These are phyloP conservation scores for Asbolus verrucosus DNA, from an alignment of 1,140 invertebrate species.

Conservation along the genomic window DNA sequence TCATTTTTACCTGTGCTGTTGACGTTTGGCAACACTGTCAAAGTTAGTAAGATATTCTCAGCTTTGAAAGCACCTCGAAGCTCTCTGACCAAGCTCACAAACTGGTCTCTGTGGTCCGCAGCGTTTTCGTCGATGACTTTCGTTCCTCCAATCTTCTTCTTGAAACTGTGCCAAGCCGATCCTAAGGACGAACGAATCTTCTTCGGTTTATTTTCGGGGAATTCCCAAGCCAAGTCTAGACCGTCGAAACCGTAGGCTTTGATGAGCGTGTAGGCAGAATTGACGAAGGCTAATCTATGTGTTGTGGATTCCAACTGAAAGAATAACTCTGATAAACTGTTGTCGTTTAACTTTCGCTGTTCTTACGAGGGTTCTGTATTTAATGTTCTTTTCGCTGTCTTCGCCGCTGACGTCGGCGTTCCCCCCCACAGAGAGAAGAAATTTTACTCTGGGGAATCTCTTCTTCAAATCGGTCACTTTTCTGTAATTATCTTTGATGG, in stretches of 20 bases:
- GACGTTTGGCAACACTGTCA: slow-evolving; percentile 81
- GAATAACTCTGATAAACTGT: too few species aligned
- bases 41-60: slow-evolving; percentile 74
- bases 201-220: slow-evolving; percentile 82
- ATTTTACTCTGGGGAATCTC: slow-evolving; percentile 77
- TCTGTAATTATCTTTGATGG: slow-evolving; percentile 78
- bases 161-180: slow-evolving; percentile 81
- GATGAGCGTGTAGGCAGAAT: slow-evolving; percentile 76
- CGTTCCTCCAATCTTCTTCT: slow-evolving; percentile 78
- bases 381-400: slow-evolving; percentile 72
- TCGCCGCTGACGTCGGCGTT: slow-evolving; percentile 68
- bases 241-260: slow-evolving; percentile 86
- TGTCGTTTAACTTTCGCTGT: too few species aligned
- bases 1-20: slow-evolving; percentile 74
- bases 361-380: slow-evolving; percentile 75
- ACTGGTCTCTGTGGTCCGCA: slow-evolving; percentile 81
- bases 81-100: slow-evolving; percentile 78
- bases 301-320: slow-evolving; percentile 74
- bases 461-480: slow-evolving; percentile 77
- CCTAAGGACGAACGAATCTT: slow-evolving; percentile 75
- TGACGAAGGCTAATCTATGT: slow-evolving; percentile 79
- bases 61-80: slow-evolving; percentile 76
- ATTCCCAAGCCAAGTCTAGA: slow-evolving; percentile 88
- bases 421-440: slow-evolving; percentile 82
- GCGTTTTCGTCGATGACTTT: slow-evolving; percentile 81